A percentile compares a stretch with the other conserved stretches of the same genome.
These are phyloP conservation scores for Eubucco bourcierii DNA, from an alignment of 2,113 vertebrate genomes.

Conservation along the genomic window DNA sequence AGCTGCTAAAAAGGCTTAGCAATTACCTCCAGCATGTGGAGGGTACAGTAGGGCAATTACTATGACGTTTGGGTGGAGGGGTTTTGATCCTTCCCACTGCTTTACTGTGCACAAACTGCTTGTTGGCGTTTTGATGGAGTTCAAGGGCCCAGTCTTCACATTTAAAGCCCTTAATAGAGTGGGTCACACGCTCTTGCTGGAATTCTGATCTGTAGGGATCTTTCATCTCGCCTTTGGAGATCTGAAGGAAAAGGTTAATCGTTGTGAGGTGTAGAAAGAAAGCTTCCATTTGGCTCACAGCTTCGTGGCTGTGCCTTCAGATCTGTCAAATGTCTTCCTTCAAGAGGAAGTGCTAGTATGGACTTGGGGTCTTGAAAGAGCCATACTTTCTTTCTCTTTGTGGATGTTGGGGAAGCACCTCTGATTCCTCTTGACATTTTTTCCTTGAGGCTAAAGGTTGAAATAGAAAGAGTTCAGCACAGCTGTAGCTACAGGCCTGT, in stretches of 20 bases:
- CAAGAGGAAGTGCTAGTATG: neutral
- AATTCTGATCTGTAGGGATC: slow-evolving; percentile 43
- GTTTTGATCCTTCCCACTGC: slow-evolving; percentile 2
- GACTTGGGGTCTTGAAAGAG: neutral
- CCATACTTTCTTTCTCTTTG: neutral
- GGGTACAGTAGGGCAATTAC: neutral
- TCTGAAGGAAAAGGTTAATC: slow-evolving; percentile 56
- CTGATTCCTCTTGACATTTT: neutral
- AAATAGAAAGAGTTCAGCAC: neutral
- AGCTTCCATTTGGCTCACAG: neutral
- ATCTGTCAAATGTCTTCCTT: slow-evolving; percentile 26
- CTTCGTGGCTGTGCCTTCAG: neutral
- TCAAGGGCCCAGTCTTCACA: neutral
- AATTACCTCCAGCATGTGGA: neutral
- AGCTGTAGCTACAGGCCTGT: neutral
- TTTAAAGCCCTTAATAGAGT: slow-evolving; percentile 47
- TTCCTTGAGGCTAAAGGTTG: slow-evolving; percentile 18
- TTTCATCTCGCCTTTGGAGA: slow-evolving; percentile 31
- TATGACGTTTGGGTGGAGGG: neutral
- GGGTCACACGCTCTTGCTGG: slow-evolving; percentile 24
- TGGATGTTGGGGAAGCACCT: neutral
- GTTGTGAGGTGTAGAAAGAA: neutral
- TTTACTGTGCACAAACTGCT: neutral
- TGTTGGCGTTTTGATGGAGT: slow-evolving; percentile 46
- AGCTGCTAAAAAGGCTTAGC: neutral